Evolutionary conservation across 2,797 vertebrate genomes (phyloP).

Genomic region (Pipistrellus kuhlii): DNA sequence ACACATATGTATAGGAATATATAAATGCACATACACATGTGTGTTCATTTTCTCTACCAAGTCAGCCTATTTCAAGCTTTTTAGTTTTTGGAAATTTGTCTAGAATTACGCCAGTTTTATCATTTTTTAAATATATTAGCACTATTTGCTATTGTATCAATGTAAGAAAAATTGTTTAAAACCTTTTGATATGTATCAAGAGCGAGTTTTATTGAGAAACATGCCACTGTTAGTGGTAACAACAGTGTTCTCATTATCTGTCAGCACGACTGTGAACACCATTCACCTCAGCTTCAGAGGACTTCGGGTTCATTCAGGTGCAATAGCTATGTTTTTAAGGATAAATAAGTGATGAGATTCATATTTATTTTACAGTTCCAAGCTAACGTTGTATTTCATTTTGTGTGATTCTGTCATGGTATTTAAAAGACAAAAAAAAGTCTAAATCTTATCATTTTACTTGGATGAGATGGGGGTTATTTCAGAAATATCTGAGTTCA

Average conservation of each 20-base stretch:
- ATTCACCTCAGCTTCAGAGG: neutral
- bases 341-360: neutral
- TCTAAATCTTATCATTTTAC: neutral
- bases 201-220: neutral
- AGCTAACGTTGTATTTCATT: neutral
- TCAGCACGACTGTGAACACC: neutral
- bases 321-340: neutral
- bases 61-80: neutral
- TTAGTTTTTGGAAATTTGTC: neutral
- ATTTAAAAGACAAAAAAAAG: neutral
- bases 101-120: neutral
- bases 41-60: neutral
- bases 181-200: neutral
- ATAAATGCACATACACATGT: neutral
- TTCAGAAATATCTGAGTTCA: slow-evolving; percentile 25
- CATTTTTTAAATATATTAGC: neutral
- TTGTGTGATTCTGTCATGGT: neutral
- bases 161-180: neutral
- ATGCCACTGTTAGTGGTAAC: neutral
- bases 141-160: neutral
- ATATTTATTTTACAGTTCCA: neutral
- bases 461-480: neutral
- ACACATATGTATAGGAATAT: neutral
- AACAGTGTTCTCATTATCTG: neutral
- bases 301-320: neutral